Evolutionary conservation across 2,113 vertebrate genomes (phyloP), one percentile per base, ranked within the genome.

Genomic region (Sylvilagus bachmani): DNA sequence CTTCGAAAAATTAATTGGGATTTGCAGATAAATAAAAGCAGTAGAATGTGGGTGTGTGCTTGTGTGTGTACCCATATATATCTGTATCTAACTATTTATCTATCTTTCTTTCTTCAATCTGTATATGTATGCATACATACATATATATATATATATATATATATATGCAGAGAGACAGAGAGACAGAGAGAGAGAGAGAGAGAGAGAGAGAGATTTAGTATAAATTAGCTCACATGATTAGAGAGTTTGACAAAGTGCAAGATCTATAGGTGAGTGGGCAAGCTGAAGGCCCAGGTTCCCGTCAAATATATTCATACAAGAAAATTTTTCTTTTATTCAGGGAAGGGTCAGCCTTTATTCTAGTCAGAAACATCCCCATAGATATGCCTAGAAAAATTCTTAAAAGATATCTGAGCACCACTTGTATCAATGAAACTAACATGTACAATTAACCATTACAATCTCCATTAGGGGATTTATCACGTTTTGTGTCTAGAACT

Each of bases 1-100:
- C 51, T 19, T 44, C 16, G 19, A 58, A 6, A 61, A 38, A 13
- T 75, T 66, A 17, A 12, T 49, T 13, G 58, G 14, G 4, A 10
- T 87, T 84, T 91, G 10, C 17, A 93, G 67, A 79, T 64, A 77
- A 83, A 49, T 17, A 74, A 24, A 95, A 51, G 10, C 12, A 92
- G 75, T 19, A 74, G 7, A 66, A 69, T 80, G 33, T 38, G 13
- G 14, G 55, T 58, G 55, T 58, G 55, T 58, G 55, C 55, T 58
- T 58, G 14, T 58, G 55, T 58, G 14, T 58, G 55, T 44, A 44
- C 14, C 55, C 55, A 58, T 58, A 19, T 58, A 16, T 58, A 58
- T 58, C 79, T 36, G 12, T 61, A 2, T 25, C 5, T 75, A 49
- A 27, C 21, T 80, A 16, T 61, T 6, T 75, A 13, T 38, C 17